Conservation (phyloP, 2,888 invertebrate genomes). For the Endomychus coccineus region DNA sequence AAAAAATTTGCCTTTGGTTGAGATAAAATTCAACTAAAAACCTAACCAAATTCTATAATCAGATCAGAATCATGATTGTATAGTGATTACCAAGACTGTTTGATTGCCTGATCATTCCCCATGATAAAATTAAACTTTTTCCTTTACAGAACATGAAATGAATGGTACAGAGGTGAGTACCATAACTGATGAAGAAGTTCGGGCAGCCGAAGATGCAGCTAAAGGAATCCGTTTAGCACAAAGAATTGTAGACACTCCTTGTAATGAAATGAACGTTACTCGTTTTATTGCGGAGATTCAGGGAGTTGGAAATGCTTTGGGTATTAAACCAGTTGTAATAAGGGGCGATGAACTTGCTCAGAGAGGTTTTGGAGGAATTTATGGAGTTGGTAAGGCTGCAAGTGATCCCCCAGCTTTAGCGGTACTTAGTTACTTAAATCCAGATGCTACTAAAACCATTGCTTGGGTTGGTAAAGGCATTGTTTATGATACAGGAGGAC, state of each 20-base stretch:
- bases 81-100: neutral
- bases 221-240: slow-evolving; percentile 66
- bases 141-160: slow-evolving; percentile 9
- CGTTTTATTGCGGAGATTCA: slow-evolving; percentile 69
- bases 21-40: too few species aligned
- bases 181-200: slow-evolving; percentile 48
- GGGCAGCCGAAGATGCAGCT: slow-evolving; percentile 51
- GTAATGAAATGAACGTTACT: slow-evolving; percentile 77
- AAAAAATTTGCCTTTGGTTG: too few species aligned
- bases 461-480: slow-evolving; percentile 94
- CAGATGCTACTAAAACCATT: slow-evolving; percentile 55
- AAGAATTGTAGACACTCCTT: slow-evolving; percentile 77
- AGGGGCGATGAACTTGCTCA: slow-evolving; percentile 69
- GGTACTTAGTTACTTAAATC: slow-evolving; percentile 55
- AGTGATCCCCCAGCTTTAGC: slow-evolving; percentile 57
- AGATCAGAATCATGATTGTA: neutral
- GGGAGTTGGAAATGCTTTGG: slow-evolving; percentile 56
- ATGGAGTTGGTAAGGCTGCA: slow-evolving; percentile 78
- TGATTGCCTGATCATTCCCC: too few species aligned
- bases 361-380: slow-evolving; percentile 79
- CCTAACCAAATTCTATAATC: too few species aligned
- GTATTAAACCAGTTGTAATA: slow-evolving; percentile 62
- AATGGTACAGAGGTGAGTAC: slow-evolving; percentile 27
- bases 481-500: slow-evolving; percentile 89
- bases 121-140: slow-evolving; percentile 1